Evolutionary conservation across 2,888 invertebrate species (phyloP).

Genomic region (Mythimna vitellina): DNA sequence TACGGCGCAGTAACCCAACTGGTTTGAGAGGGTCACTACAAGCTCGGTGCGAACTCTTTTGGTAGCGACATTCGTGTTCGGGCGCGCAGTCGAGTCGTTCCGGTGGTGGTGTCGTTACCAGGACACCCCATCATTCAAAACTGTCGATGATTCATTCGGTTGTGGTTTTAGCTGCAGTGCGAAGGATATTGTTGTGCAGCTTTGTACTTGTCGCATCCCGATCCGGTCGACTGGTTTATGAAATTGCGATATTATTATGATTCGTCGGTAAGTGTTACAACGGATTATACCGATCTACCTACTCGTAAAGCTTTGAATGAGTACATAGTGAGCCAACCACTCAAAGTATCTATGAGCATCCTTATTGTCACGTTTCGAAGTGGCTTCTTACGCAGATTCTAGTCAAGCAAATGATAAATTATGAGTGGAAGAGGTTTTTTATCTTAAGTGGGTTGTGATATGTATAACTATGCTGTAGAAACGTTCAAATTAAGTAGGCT

Average conservation of each 20-base stretch:
- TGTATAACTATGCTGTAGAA: slow-evolving; percentile 3
- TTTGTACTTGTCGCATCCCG: slow-evolving; percentile 39
- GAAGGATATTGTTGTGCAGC: slow-evolving; percentile 65
- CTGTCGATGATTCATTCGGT: slow-evolving; percentile 74
- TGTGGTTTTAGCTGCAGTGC: slow-evolving; percentile 68
- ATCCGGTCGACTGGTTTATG: slow-evolving; percentile 75
- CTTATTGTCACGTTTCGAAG: slow-evolving; percentile 45
- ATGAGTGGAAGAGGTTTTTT: slow-evolving; percentile 28
- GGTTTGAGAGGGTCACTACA: slow-evolving; percentile 69
- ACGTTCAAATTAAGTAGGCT: slow-evolving; percentile 15
- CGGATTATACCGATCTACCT: slow-evolving; percentile 10
- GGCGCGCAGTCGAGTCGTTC: slow-evolving; percentile 73
- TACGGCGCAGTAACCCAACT: slow-evolving; percentile 83
- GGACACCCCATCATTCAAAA: slow-evolving; percentile 73
- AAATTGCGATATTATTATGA: slow-evolving; percentile 87
- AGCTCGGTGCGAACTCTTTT: slow-evolving; percentile 55
- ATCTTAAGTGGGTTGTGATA: slow-evolving; percentile 39
- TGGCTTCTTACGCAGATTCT: slow-evolving; percentile 30
- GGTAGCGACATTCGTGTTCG: slow-evolving; percentile 70
- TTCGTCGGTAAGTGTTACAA: slow-evolving; percentile 81
- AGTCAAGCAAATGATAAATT: slow-evolving; percentile 21
- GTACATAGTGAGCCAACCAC: slow-evolving; percentile 29
- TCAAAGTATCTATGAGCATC: slow-evolving; percentile 23
- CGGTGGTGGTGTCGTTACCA: slow-evolving; percentile 80
- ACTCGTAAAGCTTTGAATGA: slow-evolving; percentile 21